Conservation (phyloP, 1,140 invertebrate species). For the Wiebesia pumilae region DNA sequence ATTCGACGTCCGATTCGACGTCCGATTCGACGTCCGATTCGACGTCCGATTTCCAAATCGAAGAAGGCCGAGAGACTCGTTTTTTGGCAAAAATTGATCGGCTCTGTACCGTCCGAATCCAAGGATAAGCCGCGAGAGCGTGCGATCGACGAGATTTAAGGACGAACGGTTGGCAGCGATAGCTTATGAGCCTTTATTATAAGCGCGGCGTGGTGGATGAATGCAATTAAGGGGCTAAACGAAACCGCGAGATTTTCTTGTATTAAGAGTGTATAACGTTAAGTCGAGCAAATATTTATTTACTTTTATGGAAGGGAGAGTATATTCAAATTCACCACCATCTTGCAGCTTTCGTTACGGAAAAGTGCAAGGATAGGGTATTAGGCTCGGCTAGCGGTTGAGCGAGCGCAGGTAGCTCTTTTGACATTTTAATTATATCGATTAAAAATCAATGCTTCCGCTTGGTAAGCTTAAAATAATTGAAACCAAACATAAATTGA, state of each 20-base stretch:
- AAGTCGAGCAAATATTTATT: background rate
- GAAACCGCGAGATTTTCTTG: conserved; percentile 10
- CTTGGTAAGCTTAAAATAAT: background rate
- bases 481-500: too few relatives aligned
- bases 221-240: background rate
- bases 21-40: too few relatives aligned
- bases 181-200: too few relatives aligned
- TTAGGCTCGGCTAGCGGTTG: background rate
- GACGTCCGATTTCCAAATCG: too few relatives aligned
- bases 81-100: too few relatives aligned
- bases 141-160: too few relatives aligned
- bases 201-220: background rate
- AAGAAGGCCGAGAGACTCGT: too few relatives aligned
- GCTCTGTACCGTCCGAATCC: too few relatives aligned
- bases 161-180: too few relatives aligned
- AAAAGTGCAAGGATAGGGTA: background rate
- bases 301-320: background rate
- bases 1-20: too few relatives aligned
- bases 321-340: background rate
- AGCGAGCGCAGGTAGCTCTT: background rate
- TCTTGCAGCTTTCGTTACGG: background rate
- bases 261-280: conserved; percentile 17
- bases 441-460: background rate
- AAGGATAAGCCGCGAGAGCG: too few relatives aligned
- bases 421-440: background rate